A percentile compares a stretch with the other conserved stretches of the same genome.
phyloP scores from a whole-genome alignment of 2,113 vertebrate species.

The Hydrochoerus hydrochaeris region DNA sequence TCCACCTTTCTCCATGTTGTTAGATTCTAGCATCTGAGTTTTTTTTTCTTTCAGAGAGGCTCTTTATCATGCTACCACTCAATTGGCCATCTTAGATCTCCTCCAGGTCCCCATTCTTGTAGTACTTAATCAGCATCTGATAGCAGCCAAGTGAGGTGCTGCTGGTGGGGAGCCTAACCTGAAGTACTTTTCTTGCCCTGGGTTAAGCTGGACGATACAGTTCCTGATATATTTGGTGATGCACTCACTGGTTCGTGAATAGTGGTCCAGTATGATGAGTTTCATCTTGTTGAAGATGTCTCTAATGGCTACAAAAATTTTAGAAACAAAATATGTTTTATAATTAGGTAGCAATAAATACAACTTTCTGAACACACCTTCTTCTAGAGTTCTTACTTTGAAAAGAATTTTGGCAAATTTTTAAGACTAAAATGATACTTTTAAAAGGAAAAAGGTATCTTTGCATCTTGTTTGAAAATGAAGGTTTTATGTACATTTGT shows the following conservation, averaged over 20 bases:
- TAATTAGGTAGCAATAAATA: slow-evolving; percentile 33
- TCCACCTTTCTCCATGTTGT: too few relatives aligned
- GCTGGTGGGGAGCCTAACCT: slow-evolving; percentile 93
- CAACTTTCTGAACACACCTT: background rate
- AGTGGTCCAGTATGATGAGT: slow-evolving; percentile 94
- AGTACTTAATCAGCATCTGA: too few relatives aligned
- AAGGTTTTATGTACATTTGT: background rate
- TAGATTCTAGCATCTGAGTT: too few relatives aligned
- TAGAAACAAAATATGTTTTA: background rate
- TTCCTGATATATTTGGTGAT: slow-evolving; percentile 97
- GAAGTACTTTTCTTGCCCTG: slow-evolving; percentile 92
- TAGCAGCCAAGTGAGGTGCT: too few relatives aligned
- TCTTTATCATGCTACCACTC: too few relatives aligned
- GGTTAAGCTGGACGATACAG: slow-evolving; percentile 92
- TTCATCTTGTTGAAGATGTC: slow-evolving; percentile 88
- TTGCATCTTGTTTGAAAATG: slow-evolving; percentile 18
- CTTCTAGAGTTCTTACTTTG: background rate
- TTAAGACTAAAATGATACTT: background rate
- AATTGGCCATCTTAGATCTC: too few relatives aligned
- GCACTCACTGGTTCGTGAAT: slow-evolving; percentile 95
- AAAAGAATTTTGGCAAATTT: background rate
- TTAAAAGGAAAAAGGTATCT: background rate
- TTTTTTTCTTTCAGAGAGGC: too few relatives aligned
- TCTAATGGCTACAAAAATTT: background rate
- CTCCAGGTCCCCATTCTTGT: too few relatives aligned